phyloP scores from a whole-genome alignment of 2,888 invertebrate genomes.

The Caenorhabditis virilis region DNA sequence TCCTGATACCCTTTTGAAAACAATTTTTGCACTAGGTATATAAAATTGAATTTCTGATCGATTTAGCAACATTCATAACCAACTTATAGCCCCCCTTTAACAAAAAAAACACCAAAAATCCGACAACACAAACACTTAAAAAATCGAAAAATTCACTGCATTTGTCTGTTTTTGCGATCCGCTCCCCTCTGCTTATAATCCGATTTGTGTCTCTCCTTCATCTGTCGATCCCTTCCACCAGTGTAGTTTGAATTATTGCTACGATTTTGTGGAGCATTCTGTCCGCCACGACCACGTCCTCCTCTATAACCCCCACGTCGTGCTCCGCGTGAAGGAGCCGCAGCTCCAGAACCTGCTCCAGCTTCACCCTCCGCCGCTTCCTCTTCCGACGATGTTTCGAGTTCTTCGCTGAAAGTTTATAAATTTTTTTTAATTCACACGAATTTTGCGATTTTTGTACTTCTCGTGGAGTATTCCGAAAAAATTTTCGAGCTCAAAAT shows the following conservation, averaged over 20 bases:
- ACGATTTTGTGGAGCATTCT: neutral
- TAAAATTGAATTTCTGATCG: too few relatives aligned
- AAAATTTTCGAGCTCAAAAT: too few relatives aligned
- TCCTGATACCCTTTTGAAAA: too few relatives aligned
- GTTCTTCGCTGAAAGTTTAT: conserved; percentile 18
- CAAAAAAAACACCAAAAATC: neutral
- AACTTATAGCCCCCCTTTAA: too few relatives aligned
- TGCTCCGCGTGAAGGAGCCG: neutral
- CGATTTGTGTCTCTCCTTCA: conserved; percentile 53
- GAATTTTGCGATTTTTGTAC: too few relatives aligned
- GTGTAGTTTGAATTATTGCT: conserved; percentile 35
- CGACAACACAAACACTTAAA: neutral
- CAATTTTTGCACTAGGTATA: too few relatives aligned
- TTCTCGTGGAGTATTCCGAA: too few relatives aligned
- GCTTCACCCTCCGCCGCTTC: conserved; percentile 5
- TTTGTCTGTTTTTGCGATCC: conserved; percentile 45
- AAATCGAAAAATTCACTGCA: conserved; percentile 12
- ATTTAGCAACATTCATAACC: too few relatives aligned
- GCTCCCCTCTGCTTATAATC: conserved; percentile 52
- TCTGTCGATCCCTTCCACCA: conserved; percentile 50
- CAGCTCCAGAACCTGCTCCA: conserved; percentile 1
- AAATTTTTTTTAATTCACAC: neutral
- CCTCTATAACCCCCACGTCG: conserved; percentile 16
- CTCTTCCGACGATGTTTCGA: conserved; percentile 25
- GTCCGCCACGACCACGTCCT: conserved; percentile 1